Evolutionary conservation across 2,113 vertebrate species (phyloP).

Genomic region (Poicephalus gulielmi): DNA sequence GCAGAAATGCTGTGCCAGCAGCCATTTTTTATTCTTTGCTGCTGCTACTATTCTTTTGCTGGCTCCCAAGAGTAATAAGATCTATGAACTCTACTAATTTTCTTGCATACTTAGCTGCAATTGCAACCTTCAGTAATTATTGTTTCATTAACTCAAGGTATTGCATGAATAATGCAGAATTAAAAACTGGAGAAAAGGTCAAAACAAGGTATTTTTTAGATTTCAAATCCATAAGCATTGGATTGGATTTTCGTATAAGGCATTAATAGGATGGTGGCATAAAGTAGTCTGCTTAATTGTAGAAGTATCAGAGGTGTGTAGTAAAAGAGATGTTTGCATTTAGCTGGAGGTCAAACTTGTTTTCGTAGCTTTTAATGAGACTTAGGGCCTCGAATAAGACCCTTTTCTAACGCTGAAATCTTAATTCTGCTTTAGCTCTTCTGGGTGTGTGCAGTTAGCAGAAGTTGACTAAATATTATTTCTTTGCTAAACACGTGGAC

Average conservation of each 20-base stretch:
- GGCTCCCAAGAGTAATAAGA: conserved; percentile 11
- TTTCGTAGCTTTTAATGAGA: background rate
- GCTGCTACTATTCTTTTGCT: conserved; percentile 8
- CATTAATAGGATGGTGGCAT: background rate
- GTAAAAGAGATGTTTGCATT: background rate
- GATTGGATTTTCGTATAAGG: background rate
- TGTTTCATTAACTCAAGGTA: conserved; percentile 44
- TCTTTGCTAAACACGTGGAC: background rate
- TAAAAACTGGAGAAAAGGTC: background rate
- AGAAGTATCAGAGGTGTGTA: background rate
- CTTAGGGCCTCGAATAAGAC: background rate
- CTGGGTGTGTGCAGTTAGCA: background rate
- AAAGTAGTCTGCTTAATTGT: background rate
- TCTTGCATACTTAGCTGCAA: conserved; percentile 33
- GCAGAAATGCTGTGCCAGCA: conserved; percentile 39
- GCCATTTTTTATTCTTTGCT: background rate
- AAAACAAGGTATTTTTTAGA: background rate
- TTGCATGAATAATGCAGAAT: background rate
- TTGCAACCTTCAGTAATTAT: conserved; percentile 28
- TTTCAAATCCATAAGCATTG: background rate
- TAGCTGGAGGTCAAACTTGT: background rate
- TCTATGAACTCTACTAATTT: conserved; percentile 36
- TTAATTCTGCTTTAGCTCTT: background rate
- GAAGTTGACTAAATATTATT: background rate
- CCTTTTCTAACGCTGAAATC: background rate